Percentiles rank a stretch among this genome's conserved stretches.
phyloP scores from a whole-genome alignment of 2,113 vertebrate species.

The Calcarius ornatus region DNA sequence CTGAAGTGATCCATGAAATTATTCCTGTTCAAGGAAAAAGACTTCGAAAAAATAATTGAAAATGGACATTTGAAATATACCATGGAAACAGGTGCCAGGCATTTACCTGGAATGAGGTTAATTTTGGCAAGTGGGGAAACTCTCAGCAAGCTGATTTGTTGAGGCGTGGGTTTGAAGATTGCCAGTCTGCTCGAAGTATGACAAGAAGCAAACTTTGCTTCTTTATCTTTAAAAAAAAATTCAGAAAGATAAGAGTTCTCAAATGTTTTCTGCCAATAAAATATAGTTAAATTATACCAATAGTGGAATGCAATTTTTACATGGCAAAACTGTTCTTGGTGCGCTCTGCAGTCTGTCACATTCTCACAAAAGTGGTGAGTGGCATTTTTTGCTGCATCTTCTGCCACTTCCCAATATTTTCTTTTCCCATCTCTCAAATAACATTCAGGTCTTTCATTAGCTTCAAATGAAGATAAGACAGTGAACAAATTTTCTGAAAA shows the following conservation, averaged over 20 bases:
- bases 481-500: background rate
- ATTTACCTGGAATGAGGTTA: background rate
- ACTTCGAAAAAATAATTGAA: background rate
- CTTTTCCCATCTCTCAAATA: background rate
- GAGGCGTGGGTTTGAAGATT: background rate
- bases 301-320: background rate
- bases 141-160: background rate
- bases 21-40: background rate
- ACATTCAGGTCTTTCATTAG: background rate
- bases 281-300: background rate
- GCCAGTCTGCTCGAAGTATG: fast-evolving
- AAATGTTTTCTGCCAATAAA: background rate
- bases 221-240: background rate
- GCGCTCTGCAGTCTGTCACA: background rate
- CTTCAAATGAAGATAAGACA: background rate
- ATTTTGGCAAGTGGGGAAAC: background rate
- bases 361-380: background rate
- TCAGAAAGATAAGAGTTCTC: background rate
- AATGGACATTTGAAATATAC: background rate
- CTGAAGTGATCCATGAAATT: background rate
- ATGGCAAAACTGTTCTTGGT: background rate
- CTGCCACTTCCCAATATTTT: background rate
- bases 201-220: background rate
- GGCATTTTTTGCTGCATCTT: background rate
- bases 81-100: background rate